Conservation (phyloP, 1,140 invertebrate species). For the Trissolcus basalis region DNA sequence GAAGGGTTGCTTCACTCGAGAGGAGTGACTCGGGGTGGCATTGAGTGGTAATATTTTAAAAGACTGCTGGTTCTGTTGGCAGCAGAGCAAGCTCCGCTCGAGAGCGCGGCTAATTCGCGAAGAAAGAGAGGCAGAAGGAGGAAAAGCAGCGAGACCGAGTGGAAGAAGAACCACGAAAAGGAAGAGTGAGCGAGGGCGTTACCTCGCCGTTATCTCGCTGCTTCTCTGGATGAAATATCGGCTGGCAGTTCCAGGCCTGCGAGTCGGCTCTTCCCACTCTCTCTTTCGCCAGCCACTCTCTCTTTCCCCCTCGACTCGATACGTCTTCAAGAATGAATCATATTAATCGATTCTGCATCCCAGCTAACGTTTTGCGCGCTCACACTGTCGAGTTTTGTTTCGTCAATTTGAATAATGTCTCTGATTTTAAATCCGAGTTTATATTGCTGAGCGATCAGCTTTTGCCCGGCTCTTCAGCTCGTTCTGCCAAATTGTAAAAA, state of each 20-base stretch:
- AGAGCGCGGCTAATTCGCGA: constrained; percentile 50
- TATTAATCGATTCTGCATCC: constrained; percentile 57
- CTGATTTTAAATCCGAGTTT: too few relatives aligned
- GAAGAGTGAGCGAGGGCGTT: constrained; percentile 65
- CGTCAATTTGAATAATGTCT: constrained; percentile 56
- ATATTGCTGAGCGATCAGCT: too few relatives aligned
- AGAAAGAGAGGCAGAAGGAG: constrained; percentile 25
- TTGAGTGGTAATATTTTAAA: constrained; percentile 71
- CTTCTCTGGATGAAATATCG: constrained; percentile 72
- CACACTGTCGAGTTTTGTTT: too few relatives aligned
- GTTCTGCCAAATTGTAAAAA: too few relatives aligned
- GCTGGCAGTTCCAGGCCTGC: constrained; percentile 71
- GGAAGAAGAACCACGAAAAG: constrained; percentile 28
- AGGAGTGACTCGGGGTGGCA: constrained; percentile 43
- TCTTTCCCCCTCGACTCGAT: constrained; percentile 41
- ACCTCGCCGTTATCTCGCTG: constrained; percentile 71
- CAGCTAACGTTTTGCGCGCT: constrained; percentile 56
- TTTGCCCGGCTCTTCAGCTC: too few relatives aligned
- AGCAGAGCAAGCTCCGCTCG: constrained; percentile 59
- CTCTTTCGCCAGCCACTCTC: too few relatives aligned
- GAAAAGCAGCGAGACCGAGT: constrained; percentile 36
- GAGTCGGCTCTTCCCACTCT: constrained; percentile 43
- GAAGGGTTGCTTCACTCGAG: constrained; percentile 11
- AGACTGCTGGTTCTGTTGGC: constrained; percentile 67
- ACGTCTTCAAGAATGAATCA: constrained; percentile 48